Conservation (phyloP, 2,797 vertebrate genomes). For the Ataeniobius toweri region DNA sequence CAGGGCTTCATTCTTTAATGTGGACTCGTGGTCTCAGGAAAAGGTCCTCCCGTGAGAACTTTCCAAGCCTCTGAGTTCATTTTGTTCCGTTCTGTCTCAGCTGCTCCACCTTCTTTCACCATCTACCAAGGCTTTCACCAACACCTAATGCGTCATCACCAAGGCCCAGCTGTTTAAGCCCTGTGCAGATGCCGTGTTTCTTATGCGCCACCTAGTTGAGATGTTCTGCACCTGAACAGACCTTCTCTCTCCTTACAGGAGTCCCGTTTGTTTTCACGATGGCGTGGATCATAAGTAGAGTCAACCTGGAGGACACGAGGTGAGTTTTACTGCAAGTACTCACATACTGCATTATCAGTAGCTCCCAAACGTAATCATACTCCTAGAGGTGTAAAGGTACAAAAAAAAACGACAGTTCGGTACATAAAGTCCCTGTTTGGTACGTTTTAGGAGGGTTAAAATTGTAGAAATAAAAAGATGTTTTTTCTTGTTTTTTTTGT, state of each 20-base stretch:
- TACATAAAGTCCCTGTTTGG: too few relatives aligned
- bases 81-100: slow-evolving; percentile 18
- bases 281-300: slow-evolving; percentile 84
- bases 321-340: slow-evolving; percentile 64
- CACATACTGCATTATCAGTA: not conserved
- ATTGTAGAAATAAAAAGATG: too few relatives aligned
- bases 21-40: slow-evolving; percentile 11
- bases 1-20: slow-evolving; percentile 3
- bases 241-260: slow-evolving; percentile 72
- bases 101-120: slow-evolving; percentile 32
- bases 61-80: slow-evolving; percentile 20
- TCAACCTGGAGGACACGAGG: slow-evolving; percentile 88
- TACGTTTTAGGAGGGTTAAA: too few relatives aligned
- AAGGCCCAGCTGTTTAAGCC: slow-evolving; percentile 37
- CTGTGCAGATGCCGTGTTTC: slow-evolving; percentile 29
- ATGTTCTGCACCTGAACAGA: slow-evolving; percentile 46
- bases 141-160: slow-evolving; percentile 19
- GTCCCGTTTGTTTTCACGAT: slow-evolving; percentile 86
- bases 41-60: slow-evolving; percentile 27
- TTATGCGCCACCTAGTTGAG: slow-evolving; percentile 29
- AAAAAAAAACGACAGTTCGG: too few relatives aligned
- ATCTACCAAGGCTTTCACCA: slow-evolving; percentile 41
- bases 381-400: too few relatives aligned
- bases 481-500: too few relatives aligned
- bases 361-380: not conserved